These are phyloP conservation scores for Microctonus aethiopoides DNA, from an alignment of 2,888 invertebrate genomes.

Conservation along the genomic window DNA sequence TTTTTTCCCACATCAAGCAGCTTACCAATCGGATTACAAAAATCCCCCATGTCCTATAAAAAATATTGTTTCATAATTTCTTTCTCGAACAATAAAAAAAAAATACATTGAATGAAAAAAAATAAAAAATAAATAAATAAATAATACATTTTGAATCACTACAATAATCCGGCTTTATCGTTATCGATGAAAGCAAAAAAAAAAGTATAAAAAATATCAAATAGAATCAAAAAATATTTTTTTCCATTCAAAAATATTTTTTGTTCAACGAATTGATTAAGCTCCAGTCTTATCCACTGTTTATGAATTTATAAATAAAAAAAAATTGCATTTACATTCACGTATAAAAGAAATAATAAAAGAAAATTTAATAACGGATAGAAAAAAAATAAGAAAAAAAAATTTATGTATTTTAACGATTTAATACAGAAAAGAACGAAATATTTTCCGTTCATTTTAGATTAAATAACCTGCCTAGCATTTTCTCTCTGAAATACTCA, in stretches of 20 bases:
- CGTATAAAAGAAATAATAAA: neutral
- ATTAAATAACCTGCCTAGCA: neutral
- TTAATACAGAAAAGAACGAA: neutral
- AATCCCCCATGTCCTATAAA: neutral
- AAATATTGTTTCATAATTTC: neutral
- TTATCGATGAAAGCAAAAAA: neutral
- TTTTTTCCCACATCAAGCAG: neutral
- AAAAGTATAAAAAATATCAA: neutral
- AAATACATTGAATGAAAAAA: neutral
- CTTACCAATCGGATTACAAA: neutral
- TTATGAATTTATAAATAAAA: neutral
- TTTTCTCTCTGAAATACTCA: conserved; percentile 15
- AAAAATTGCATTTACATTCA: neutral
- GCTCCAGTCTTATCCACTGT: neutral
- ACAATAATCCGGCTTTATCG: neutral
- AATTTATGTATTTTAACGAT: neutral
- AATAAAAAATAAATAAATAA: neutral
- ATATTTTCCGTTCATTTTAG: conserved; percentile 6
- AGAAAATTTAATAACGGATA: neutral
- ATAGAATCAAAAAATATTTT: neutral
- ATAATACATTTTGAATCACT: neutral
- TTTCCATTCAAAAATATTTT: neutral
- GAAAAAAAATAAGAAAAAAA: neutral
- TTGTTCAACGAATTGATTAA: neutral
- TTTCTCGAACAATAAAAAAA: neutral